Evolutionary conservation across 2,888 invertebrate genomes (phyloP).

Genomic region (Exephanes ischioxanthus): DNA sequence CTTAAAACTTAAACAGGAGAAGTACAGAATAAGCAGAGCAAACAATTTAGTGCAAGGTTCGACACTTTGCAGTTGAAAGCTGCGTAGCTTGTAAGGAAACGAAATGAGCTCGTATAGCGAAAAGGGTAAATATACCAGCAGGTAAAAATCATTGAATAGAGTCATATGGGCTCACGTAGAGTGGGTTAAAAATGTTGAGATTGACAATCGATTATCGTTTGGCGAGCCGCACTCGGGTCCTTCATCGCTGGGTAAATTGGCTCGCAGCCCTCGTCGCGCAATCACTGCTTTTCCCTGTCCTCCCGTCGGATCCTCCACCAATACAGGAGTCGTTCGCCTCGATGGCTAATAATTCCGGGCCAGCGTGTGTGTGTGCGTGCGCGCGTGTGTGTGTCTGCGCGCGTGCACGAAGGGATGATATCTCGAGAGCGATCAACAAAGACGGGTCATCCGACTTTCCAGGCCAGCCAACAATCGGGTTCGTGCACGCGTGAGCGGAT

Average conservation of each 20-base stretch:
- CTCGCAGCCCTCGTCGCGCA: constrained; percentile 25
- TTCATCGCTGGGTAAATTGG: not conserved
- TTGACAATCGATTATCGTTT: not conserved
- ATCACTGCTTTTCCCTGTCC: not conserved
- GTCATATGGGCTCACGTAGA: not conserved
- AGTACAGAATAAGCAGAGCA: too few relatives aligned
- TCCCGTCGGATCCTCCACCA: not conserved
- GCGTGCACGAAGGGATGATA: not conserved
- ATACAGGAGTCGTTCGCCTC: constrained; percentile 10
- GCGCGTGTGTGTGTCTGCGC: not conserved
- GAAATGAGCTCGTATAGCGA: too few relatives aligned
- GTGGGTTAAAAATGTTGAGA: not conserved
- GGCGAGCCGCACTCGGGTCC: not conserved
- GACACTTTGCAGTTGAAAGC: too few relatives aligned
- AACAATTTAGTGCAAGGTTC: too few relatives aligned
- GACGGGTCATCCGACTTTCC: constrained; percentile 42
- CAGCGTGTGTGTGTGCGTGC: not conserved
- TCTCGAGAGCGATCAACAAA: constrained; percentile 26
- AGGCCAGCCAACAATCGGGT: constrained; percentile 28
- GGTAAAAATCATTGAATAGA: not conserved
- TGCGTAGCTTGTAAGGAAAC: too few relatives aligned
- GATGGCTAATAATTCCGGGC: constrained; percentile 8
- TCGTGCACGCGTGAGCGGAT: constrained; percentile 11
- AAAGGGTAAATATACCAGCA: too few relatives aligned
- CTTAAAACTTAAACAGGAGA: too few relatives aligned